Conservation (phyloP, 37 sponge, comb jelly and placozoan genomes). For the Oscarella lobularis region DNA sequence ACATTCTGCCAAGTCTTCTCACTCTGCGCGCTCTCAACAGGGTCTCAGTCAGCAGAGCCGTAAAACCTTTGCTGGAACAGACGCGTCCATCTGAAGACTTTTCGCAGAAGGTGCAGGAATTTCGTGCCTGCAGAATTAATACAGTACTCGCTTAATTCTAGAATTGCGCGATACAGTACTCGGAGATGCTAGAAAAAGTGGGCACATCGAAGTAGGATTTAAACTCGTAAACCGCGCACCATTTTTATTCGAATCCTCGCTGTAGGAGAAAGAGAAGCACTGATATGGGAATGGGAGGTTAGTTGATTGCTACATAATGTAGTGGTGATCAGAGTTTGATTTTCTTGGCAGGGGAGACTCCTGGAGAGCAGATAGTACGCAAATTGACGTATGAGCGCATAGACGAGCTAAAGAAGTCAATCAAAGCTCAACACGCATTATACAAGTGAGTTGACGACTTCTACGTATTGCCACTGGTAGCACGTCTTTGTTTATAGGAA, state of each 20-base stretch:
- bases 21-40: no score
- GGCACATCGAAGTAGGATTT: conserved; percentile 42
- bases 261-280: not conserved
- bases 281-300: not conserved
- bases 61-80: no score
- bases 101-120: no score
- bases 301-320: no score
- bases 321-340: no score
- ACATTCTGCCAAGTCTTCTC: no score
- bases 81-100: no score
- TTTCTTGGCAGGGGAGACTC: conserved; percentile 33
- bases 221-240: not conserved
- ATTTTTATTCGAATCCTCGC: not conserved
- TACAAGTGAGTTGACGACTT: conserved; percentile 43
- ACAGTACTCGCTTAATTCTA: no score
- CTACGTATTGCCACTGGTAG: no score
- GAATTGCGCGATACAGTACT: conserved; percentile 82
- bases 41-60: no score
- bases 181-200: conserved; percentile 71
- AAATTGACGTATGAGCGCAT: conserved; percentile 68
- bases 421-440: conserved; percentile 39
- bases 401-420: conserved; percentile 43
- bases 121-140: no score
- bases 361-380: conserved; percentile 70
- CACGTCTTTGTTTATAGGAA: conserved; percentile 13